phyloP scores from a whole-genome alignment of 2,113 vertebrate species.

The Himantopus leucocephalus region DNA sequence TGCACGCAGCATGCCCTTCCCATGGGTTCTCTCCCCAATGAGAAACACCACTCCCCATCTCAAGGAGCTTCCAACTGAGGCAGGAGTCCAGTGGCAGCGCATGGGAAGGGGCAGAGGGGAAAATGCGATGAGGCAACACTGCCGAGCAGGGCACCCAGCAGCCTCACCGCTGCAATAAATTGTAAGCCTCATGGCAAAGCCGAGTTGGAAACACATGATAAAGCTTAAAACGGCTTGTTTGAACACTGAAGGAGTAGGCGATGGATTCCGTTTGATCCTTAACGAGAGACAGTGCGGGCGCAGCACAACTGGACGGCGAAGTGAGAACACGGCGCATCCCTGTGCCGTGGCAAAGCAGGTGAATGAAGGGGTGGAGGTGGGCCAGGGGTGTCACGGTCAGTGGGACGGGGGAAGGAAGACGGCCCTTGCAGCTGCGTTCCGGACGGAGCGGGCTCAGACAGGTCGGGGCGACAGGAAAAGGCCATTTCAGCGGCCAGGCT shows the following conservation, averaged over 20 bases:
- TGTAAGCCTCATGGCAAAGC: neutral
- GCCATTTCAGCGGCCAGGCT: no score
- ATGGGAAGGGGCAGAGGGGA: fast-evolving
- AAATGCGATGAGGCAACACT: fast-evolving
- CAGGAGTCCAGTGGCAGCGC: fast-evolving
- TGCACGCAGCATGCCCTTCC: neutral
- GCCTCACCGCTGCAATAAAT: neutral
- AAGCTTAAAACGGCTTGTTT: neutral
- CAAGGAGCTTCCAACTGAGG: neutral
- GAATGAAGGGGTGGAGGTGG: fast-evolving
- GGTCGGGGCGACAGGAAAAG: fast-evolving
- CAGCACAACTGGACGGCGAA: fast-evolving
- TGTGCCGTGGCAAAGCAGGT: fast-evolving
- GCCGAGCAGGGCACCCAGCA: no score
- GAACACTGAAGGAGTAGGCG: neutral
- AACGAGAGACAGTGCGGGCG: fast-evolving
- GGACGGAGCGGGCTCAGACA: fast-evolving
- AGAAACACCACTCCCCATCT: neutral
- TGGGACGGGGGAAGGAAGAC: fast-evolving
- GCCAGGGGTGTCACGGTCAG: fast-evolving
- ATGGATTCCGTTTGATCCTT: neutral
- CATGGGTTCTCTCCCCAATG: neutral
- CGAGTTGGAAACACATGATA: neutral
- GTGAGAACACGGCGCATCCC: fast-evolving
- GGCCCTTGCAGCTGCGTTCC: fast-evolving